Evolutionary conservation across 2,113 vertebrate genomes (phyloP), one percentile per base, ranked within the genome.

Genomic region (Camelus bactrianus): DNA sequence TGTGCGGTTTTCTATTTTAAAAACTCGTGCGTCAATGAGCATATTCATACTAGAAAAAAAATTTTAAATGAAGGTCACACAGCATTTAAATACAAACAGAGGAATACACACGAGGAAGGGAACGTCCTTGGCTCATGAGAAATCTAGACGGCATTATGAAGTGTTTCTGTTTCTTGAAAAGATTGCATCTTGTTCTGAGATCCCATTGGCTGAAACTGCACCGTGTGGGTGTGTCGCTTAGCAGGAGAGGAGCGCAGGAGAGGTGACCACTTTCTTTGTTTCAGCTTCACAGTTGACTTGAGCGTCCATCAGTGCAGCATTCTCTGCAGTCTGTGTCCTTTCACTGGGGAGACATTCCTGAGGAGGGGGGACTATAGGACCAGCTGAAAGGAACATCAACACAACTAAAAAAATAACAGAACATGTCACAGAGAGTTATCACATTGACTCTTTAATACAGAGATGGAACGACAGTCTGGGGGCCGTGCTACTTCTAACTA

Each of bases 391-490:
- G 70, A 94, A 72, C 95, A 95, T 95, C 87, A 22, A 28, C 65
- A 94, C 92, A 97, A 97, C 86, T 95, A 62, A n/a, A 97, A 93
- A 91, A 89, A 98, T 20, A 88, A 95, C 58, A 97, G 95, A 97
- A 83, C 54, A 94, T 0, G 60, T 89, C 72, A 97, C 92, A 92
- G 67, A 96, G 77, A 46, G 73, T 56, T 94, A 96, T 91, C 91
- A 92, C 94, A 95, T 76, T 35, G 93, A 97, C 56, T 85, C 30
- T 69, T 92, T 19, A 58, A 79, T 72, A 58, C 65, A 96, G 16
- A 76, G 89, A 86, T 17, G 52, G 20, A 85, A 60, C 5, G 64
- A 76, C 80, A 62, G 82, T 79, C 76, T 26, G 50, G 32, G 42
- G 48, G 77, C 62, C 52, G 35, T 28, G n/a, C 46, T 84, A 48